phyloP scores from a whole-genome alignment of 2,113 vertebrate species.

The Oreotrochilus melanogaster region DNA sequence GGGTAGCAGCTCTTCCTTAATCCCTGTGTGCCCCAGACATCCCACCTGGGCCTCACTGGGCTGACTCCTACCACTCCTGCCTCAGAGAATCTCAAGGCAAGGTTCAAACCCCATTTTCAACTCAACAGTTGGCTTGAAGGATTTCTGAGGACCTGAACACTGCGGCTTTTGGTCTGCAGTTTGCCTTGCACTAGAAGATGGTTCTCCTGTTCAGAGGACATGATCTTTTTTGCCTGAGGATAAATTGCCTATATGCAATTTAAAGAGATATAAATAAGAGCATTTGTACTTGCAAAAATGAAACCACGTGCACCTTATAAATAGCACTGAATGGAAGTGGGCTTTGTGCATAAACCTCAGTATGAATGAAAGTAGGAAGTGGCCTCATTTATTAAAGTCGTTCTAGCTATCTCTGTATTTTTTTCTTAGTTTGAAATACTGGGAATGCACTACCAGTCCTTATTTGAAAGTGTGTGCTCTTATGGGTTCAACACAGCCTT shows the following conservation, averaged over 20 bases:
- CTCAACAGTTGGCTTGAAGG: neutral
- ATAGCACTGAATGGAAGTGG: neutral
- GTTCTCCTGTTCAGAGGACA: neutral
- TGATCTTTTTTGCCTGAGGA: neutral
- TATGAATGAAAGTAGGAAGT: neutral
- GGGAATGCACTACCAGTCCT: neutral
- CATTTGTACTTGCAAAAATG: neutral
- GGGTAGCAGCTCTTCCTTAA: neutral
- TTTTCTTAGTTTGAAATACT: neutral
- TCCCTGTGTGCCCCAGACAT: fast-evolving
- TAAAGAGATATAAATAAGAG: neutral
- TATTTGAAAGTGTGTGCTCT: neutral
- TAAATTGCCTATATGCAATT: neutral
- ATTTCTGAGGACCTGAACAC: fast-evolving
- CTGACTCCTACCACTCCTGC: neutral
- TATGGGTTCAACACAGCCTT: neutral
- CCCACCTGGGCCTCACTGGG: neutral
- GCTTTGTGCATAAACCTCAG: neutral
- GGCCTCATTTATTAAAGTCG: neutral
- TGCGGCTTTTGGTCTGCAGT: neutral
- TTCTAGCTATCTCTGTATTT: neutral
- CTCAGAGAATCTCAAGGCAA: neutral
- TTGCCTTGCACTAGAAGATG: neutral
- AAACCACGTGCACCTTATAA: neutral
- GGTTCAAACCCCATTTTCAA: neutral